phyloP scores from a whole-genome alignment of 1,140 invertebrate species.

The Homalodisca vitripennis region DNA sequence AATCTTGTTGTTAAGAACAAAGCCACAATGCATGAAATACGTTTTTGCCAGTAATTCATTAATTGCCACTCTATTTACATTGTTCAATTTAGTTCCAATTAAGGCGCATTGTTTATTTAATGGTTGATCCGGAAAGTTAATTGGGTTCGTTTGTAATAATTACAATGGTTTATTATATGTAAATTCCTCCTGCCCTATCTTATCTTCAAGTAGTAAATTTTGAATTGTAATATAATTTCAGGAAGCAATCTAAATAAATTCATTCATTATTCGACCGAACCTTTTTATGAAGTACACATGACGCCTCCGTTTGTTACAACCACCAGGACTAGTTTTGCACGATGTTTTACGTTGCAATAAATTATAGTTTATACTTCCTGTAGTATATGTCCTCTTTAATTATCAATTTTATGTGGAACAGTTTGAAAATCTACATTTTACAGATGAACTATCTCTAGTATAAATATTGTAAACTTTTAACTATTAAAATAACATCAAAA shows the following conservation, averaged over 20 bases:
- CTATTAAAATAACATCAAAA: no score
- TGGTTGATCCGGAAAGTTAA: conserved; percentile 7
- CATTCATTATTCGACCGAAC: no score
- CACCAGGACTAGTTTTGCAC: no score
- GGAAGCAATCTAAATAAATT: conserved; percentile 18
- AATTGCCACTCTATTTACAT: conserved; percentile 25
- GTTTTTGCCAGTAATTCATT: conserved; percentile 22
- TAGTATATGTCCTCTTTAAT: no score
- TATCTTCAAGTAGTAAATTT: conserved; percentile 21
- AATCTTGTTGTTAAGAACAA: conserved; percentile 21
- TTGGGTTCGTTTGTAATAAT: conserved; percentile 18
- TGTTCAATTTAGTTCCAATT: conserved; percentile 27
- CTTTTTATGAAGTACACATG: no score
- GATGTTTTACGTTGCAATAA: no score
- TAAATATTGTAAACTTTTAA: no score
- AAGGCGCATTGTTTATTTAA: conserved; percentile 21
- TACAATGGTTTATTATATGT: conserved; percentile 24
- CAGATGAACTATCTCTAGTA: no score
- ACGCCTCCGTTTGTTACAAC: no score
- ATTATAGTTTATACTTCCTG: no score
- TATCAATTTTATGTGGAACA: no score
- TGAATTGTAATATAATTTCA: conserved; percentile 7
- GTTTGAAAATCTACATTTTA: no score
- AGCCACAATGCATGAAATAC: conserved; percentile 15
- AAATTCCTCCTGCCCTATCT: not conserved